Conservation (phyloP, 2,797 vertebrate species). For the Chelon auratus region DNA sequence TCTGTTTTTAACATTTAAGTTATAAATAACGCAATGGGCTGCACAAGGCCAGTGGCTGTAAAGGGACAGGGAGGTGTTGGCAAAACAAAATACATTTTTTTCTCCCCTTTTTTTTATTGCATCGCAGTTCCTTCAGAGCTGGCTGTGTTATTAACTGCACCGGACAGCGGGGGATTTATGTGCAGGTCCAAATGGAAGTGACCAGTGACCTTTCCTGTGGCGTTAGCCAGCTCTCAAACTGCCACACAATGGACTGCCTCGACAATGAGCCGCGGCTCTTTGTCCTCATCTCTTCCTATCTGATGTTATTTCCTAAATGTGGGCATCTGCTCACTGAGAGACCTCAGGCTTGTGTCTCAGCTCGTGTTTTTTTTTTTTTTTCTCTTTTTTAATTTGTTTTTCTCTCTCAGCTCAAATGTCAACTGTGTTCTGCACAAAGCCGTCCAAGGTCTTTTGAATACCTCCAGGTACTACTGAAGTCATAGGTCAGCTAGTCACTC, state of each 20-base stretch:
- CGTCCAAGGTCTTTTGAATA: slow-evolving; percentile 75
- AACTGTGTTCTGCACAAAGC: slow-evolving; percentile 67
- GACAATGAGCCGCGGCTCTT: slow-evolving; percentile 74
- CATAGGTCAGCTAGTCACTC: slow-evolving; percentile 81
- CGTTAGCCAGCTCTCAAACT: slow-evolving; percentile 70
- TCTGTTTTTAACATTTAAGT: slow-evolving; percentile 83
- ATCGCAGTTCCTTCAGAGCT: slow-evolving; percentile 57
- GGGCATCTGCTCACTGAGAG: slow-evolving; percentile 66
- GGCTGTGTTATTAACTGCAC: slow-evolving; percentile 73
- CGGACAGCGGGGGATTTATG: slow-evolving; percentile 77
- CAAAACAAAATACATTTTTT: slow-evolving; percentile 72
- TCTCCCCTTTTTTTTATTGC: slow-evolving; percentile 69
- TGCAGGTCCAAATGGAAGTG: slow-evolving; percentile 82
- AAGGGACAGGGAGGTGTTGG: slow-evolving; percentile 76
- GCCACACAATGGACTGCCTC: slow-evolving; percentile 75
- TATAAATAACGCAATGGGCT: slow-evolving; percentile 78
- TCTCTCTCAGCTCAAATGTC: slow-evolving; percentile 71
- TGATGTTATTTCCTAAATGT: slow-evolving; percentile 79
- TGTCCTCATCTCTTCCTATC: slow-evolving; percentile 75
- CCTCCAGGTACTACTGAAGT: slow-evolving; percentile 79
- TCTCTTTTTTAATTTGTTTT: slow-evolving; percentile 20
- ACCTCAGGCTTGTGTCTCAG: slow-evolving; percentile 55
- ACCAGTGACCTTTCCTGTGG: slow-evolving; percentile 82
- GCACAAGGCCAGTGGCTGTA: slow-evolving; percentile 69
- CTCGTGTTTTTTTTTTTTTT: slow-evolving; percentile 12